phyloP scores from a whole-genome alignment of 2,797 vertebrate species.

The Enteromius thamalakanensis region DNA sequence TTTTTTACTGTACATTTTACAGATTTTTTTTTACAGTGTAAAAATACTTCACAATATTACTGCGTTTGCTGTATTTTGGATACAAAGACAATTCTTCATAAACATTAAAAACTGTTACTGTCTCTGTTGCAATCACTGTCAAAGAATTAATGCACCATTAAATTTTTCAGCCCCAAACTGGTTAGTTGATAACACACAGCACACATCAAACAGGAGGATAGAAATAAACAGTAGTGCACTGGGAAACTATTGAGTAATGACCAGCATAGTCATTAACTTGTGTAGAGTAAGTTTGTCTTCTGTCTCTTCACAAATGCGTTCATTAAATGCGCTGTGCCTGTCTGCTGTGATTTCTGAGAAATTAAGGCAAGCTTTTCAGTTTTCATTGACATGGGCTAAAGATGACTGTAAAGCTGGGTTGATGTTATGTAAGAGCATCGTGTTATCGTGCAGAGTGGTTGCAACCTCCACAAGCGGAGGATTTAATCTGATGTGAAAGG shows the following conservation, averaged over 20 bases:
- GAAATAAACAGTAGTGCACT: neutral
- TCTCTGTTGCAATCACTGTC: neutral
- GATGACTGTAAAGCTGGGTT: neutral
- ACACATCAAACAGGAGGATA: neutral
- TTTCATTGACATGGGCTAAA: neutral
- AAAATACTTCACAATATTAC: too few species aligned
- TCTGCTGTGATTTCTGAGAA: neutral
- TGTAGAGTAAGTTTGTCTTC: neutral
- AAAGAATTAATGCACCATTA: too few species aligned
- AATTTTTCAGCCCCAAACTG: neutral
- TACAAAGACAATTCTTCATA: too few species aligned
- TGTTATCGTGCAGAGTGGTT: slow-evolving; percentile 1
- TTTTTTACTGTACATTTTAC: too few species aligned
- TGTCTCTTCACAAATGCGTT: neutral
- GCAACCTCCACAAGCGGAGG: slow-evolving; percentile 8
- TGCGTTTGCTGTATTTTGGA: too few species aligned
- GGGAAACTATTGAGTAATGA: neutral
- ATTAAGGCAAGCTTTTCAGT: neutral
- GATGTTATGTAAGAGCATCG: slow-evolving; percentile 17
- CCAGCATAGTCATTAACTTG: neutral
- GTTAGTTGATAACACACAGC: neutral
- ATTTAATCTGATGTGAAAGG: slow-evolving; percentile 17
- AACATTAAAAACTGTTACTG: too few species aligned
- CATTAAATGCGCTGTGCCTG: too few species aligned
- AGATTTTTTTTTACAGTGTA: too few species aligned